Conservation (phyloP, 37 sponge, comb jelly and placozoan species). For the Oopsacas minuta region DNA sequence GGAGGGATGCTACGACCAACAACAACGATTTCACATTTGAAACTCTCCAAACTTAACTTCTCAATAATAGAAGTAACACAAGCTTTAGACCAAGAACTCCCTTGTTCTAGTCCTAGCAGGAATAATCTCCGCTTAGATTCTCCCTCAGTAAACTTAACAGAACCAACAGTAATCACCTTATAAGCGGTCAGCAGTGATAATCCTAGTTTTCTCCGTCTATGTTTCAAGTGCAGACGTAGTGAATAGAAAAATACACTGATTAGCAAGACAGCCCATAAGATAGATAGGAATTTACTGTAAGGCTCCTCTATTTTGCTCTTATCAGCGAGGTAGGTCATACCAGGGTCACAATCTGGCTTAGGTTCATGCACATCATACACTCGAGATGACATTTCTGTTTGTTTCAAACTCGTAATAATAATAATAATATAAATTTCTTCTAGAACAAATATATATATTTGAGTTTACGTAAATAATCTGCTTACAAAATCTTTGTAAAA, state of each 20-base stretch:
- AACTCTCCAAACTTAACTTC: neutral
- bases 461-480: no score
- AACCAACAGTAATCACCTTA: neutral
- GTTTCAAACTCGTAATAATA: no score
- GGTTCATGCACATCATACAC: neutral
- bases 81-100: neutral
- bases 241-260: neutral
- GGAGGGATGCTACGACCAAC: neutral
- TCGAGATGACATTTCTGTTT: neutral
- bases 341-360: neutral
- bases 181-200: neutral
- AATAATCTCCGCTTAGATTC: neutral
- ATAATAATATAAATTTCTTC: no score
- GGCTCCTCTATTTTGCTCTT: slow-evolving; percentile 8
- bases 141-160: neutral
- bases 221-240: neutral
- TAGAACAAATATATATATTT: no score
- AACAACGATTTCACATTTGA: neutral
- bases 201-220: neutral
- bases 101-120: neutral
- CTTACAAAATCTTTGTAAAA: no score
- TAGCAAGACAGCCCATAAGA: neutral
- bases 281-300: neutral
- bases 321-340: neutral
- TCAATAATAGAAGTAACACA: neutral